Conservation (phyloP, 2,797 vertebrate species). For the Amniataba percoides region DNA sequence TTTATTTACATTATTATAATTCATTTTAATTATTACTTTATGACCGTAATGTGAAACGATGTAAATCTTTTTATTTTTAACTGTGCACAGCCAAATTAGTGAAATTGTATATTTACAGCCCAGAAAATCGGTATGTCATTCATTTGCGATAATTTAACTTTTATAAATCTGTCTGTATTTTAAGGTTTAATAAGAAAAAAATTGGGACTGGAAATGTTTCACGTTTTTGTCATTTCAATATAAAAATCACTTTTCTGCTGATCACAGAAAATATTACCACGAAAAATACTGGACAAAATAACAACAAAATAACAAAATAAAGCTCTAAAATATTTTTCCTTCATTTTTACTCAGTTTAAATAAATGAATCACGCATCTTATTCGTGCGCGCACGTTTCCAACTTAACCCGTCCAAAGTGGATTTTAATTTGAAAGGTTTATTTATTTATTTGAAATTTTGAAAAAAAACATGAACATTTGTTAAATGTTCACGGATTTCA, state of each 20-base stretch:
- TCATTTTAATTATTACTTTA: neutral
- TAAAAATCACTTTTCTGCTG: neutral
- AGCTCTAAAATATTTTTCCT: neutral
- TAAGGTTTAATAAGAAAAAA: neutral
- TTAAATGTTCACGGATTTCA: neutral
- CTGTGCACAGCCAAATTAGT: neutral
- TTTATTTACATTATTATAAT: neutral
- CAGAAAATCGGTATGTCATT: neutral
- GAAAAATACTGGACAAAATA: neutral
- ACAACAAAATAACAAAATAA: neutral
- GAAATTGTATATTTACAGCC: neutral
- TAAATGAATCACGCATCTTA: neutral
- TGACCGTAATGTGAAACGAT: neutral
- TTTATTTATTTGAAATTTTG: neutral
- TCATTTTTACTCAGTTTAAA: neutral
- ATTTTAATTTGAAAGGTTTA: neutral
- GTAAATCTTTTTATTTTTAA: too few species aligned
- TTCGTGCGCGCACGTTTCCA: neutral
- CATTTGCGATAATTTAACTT: neutral
- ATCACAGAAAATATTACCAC: neutral
- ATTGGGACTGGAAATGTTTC: neutral
- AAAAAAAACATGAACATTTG: rapidly evolving
- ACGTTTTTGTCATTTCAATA: neutral
- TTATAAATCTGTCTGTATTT: neutral
- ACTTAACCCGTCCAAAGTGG: neutral